Evolutionary conservation across 2,797 vertebrate species (phyloP), one percentile per base, ranked within the genome.

Genomic region (Pipistrellus nathusii): DNA sequence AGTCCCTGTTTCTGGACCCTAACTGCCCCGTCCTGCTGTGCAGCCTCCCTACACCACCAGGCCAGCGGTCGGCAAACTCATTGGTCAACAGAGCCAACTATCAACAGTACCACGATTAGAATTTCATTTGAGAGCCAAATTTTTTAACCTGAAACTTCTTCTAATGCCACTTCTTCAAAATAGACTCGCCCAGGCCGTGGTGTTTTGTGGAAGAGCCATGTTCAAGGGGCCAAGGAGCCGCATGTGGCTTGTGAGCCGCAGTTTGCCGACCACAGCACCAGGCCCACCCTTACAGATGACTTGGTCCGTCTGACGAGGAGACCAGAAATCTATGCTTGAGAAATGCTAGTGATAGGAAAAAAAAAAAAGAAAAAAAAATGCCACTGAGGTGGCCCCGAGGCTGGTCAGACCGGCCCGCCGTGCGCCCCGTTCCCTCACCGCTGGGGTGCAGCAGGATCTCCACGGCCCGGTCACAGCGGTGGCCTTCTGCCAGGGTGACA

Each of bases 361-460:
- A 41, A 38, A 38, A 38, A 38, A 5, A 38, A 38, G 38, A 38
- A 38, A 38, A 38, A 38, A 38, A 38, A 38, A 38, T 38, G 38
- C 38, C 38, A 38, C 72, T 68, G 35, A 64, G 7, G 35, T 32
- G 8, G 15, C 83, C 53, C 46, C 23, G 78, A 91, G 85, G 69
- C 18, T 35, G 46, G 80, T 32, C 48, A 85, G 82, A 78, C 62
- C 5, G 62, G 46, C 73, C 95, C 30, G 32, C 35, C 11, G 21
- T 25, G 13, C 20, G 35, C 32, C 32, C 77, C 30, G 18, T 9
- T 73, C 75, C 72, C 99, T 99, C 97, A 99, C 99, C 99, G 14
- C 99, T 99, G 62, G 99, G 99, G 95, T 99, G 98, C 96, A 99
- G 98, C 91, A 99, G 98, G 96, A 99, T 99, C 98, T 99, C 99